Percentiles rank a stretch among this genome's conserved stretches.
These are phyloP conservation scores for Cepaea nemoralis DNA, from an alignment of 1,140 invertebrate species.

Conservation along the genomic window DNA sequence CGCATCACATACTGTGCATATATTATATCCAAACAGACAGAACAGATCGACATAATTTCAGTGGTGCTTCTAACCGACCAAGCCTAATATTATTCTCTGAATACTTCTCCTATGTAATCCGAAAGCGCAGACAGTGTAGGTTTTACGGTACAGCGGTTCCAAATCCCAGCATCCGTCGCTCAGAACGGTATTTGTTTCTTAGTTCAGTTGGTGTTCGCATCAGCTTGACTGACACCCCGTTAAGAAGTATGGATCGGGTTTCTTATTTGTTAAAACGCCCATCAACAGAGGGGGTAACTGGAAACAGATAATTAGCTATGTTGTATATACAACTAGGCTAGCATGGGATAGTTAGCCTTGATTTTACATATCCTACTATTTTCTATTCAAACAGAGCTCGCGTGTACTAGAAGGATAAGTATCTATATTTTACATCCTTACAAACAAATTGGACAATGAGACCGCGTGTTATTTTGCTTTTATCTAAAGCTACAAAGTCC, in stretches of 20 bases:
- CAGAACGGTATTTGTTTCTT: not conserved
- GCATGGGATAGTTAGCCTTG: not conserved
- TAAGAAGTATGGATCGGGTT: not conserved
- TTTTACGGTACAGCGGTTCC: not conserved
- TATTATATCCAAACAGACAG: no score
- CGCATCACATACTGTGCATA: no score
- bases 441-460: conserved; percentile 12
- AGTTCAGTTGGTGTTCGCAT: conserved; percentile 6
- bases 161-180: not conserved
- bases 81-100: no score
- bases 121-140: not conserved
- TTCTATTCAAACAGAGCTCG: not conserved
- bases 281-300: not conserved
- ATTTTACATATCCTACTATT: conserved; percentile 15
- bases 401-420: not conserved
- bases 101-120: no score
- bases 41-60: no score
- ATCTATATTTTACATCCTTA: not conserved
- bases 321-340: conserved; percentile 2
- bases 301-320: conserved; percentile 3
- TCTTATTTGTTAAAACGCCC: conserved; percentile 4
- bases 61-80: no score
- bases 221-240: conserved; percentile 9
- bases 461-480: not conserved
- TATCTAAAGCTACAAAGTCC: not conserved